A percentile compares a stretch with the other conserved stretches of the same genome.
Conservation (phyloP, 1,140 invertebrate genomes). For the Notospermus geniculatus region DNA sequence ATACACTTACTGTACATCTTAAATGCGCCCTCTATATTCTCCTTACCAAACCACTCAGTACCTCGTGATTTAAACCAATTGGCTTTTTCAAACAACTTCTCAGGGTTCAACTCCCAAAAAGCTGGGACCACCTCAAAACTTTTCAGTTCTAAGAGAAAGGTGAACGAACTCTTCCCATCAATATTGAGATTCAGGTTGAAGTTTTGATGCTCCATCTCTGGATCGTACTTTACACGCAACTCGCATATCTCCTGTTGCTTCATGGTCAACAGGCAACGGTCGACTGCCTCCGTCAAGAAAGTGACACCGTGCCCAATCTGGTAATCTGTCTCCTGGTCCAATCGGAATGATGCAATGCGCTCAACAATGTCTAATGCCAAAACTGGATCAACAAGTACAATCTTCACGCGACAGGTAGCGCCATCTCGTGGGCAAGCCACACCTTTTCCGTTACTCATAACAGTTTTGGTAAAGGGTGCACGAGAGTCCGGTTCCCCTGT, state of each 20-base stretch:
- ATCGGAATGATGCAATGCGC: too few relatives aligned
- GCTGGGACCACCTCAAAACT: slow-evolving; percentile 24
- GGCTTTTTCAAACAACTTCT: slow-evolving; percentile 33
- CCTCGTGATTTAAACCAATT: slow-evolving; percentile 34
- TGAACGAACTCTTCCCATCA: slow-evolving; percentile 13
- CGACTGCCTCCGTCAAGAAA: slow-evolving; percentile 19
- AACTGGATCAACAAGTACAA: too few relatives aligned
- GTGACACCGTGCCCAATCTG: slow-evolving; percentile 29
- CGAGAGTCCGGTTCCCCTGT: too few relatives aligned
- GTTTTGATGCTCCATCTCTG: neutral
- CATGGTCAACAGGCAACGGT: slow-evolving; percentile 25
- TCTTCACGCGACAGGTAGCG: too few relatives aligned
- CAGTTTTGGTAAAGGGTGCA: too few relatives aligned
- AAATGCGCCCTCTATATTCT: slow-evolving; percentile 32
- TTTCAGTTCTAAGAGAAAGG: slow-evolving; percentile 19
- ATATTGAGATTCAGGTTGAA: slow-evolving; percentile 11
- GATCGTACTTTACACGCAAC: slow-evolving; percentile 10
- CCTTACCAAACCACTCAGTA: slow-evolving; percentile 29
- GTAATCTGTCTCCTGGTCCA: slow-evolving; percentile 17
- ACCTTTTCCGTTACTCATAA: too few relatives aligned
- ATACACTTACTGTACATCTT: slow-evolving; percentile 31
- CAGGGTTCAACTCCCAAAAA: slow-evolving; percentile 21
- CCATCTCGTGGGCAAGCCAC: too few relatives aligned
- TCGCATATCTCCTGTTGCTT: slow-evolving; percentile 27
- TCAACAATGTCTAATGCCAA: too few relatives aligned